These are phyloP conservation scores for Halcyon malimbica DNA, from an alignment of 2,113 vertebrate genomes.

Conservation along the genomic window DNA sequence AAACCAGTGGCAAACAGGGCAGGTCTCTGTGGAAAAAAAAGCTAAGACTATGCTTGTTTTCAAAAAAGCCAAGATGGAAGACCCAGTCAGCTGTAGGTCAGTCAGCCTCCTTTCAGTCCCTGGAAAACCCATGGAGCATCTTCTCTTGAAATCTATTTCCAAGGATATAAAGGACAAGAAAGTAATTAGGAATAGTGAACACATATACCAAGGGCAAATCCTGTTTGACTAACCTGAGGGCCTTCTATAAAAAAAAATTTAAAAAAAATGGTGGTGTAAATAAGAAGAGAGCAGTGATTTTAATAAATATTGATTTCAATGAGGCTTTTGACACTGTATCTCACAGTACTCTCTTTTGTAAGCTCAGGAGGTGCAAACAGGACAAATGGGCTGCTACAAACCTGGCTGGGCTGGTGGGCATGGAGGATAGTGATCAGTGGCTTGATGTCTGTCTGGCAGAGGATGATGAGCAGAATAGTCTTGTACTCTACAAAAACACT, in stretches of 20 bases:
- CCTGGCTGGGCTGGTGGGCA: background rate
- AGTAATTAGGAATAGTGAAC: conserved; percentile 6
- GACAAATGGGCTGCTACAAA: background rate
- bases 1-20: background rate
- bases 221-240: background rate
- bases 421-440: background rate
- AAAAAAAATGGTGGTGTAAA: background rate
- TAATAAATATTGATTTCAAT: background rate
- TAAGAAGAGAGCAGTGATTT: background rate
- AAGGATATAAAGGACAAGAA: background rate
- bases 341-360: background rate
- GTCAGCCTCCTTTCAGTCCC: background rate
- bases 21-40: background rate
- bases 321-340: background rate
- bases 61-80: background rate
- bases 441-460: background rate
- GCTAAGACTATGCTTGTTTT: background rate
- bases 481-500: background rate
- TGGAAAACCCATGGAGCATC: background rate
- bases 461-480: background rate
- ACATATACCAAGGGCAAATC: background rate
- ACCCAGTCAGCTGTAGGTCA: background rate
- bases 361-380: background rate
- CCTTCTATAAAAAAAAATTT: background rate
- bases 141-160: background rate